Conservation (phyloP, 2,797 vertebrate genomes). For the Ibycter americanus region DNA sequence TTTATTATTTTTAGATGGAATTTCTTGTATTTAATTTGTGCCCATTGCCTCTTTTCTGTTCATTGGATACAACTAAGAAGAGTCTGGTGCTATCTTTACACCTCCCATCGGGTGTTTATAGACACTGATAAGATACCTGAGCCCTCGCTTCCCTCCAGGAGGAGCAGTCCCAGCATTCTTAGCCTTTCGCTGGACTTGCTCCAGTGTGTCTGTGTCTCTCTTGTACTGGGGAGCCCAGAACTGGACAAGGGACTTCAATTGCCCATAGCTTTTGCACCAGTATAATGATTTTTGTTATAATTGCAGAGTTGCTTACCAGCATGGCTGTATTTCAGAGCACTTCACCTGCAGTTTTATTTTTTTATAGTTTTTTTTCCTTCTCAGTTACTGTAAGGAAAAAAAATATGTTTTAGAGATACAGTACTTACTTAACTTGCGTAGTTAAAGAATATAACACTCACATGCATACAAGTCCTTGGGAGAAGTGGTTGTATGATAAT, state of each 20-base stretch:
- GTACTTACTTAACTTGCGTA: background rate
- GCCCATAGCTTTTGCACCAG: background rate
- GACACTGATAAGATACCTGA: background rate
- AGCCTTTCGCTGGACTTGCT: background rate
- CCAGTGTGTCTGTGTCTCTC: background rate
- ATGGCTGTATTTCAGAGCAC: background rate
- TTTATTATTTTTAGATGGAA: background rate
- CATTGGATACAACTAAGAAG: background rate
- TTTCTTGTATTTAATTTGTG: background rate
- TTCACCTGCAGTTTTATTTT: background rate
- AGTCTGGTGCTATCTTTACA: background rate
- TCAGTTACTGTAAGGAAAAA: background rate
- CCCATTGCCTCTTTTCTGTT: background rate
- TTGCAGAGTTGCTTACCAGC: background rate
- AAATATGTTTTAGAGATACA: rapidly evolving
- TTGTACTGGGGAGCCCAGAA: background rate
- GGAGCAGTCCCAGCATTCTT: background rate
- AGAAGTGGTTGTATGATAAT: background rate
- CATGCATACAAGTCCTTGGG: background rate
- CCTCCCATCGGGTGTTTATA: background rate
- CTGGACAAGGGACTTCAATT: background rate
- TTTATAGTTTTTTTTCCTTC: background rate
- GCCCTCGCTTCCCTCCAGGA: background rate
- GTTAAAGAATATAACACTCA: background rate
- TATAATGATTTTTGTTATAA: background rate